phyloP scores from a whole-genome alignment of 1,140 invertebrate genomes.

The Phocides pigmalion region DNA sequence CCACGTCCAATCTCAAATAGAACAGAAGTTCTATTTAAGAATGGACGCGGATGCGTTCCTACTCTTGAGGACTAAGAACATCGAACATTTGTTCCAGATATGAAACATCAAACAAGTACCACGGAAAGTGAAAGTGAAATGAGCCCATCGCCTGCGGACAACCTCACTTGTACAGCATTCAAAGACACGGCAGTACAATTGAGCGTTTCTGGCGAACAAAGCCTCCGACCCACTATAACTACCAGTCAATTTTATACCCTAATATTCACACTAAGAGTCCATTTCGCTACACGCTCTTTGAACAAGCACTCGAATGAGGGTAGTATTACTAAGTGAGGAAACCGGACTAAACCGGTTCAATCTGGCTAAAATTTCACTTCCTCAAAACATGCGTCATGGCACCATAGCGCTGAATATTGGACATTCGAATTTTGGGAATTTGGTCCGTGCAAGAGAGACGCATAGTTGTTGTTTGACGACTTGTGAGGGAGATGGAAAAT shows the following conservation, averaged over 20 bases:
- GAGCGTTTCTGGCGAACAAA: conserved; percentile 31
- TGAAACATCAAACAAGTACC: conserved; percentile 28
- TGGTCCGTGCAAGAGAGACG: conserved; percentile 3
- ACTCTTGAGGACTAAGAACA: no score
- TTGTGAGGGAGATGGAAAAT: background rate
- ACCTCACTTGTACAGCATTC: conserved; percentile 31
- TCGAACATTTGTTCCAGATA: conserved; percentile 28
- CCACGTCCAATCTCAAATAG: no score
- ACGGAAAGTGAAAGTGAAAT: conserved; percentile 32
- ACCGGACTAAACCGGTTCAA: conserved; percentile 32
- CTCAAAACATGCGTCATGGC: conserved; percentile 14
- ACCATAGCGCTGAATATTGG: conserved; percentile 14
- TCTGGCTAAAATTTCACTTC: conserved; percentile 27
- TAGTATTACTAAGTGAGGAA: conserved; percentile 31
- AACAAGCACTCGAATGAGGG: conserved; percentile 17
- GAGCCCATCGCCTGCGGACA: conserved; percentile 32
- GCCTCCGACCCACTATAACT: conserved; percentile 10
- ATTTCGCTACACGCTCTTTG: conserved; percentile 15
- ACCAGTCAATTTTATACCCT: conserved; percentile 12
- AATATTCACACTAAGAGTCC: conserved; percentile 10
- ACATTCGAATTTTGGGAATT: conserved; percentile 26
- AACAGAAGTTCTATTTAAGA: no score
- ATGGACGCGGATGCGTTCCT: no score
- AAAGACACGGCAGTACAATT: conserved; percentile 33
- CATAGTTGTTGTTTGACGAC: background rate